Evolutionary conservation across 2,888 invertebrate genomes (phyloP).

Genomic region (Mimumesa dahlbomi): DNA sequence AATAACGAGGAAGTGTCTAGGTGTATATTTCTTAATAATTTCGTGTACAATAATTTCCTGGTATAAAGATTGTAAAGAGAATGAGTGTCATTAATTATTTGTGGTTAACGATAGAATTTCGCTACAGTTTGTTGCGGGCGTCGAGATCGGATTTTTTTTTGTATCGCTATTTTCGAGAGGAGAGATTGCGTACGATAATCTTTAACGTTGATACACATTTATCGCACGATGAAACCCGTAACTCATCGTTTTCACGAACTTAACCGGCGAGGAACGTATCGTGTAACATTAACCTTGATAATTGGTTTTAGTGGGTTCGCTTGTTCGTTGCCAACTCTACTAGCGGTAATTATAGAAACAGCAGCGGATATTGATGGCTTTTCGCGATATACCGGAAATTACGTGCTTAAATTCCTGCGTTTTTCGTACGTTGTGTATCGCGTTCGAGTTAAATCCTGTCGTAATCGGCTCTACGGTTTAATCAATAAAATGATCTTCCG

Average conservation of each 20-base stretch:
- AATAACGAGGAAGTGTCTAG: conserved; percentile 4
- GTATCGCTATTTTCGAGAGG: conserved; percentile 12
- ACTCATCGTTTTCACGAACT: conserved; percentile 16
- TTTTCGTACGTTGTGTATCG: not conserved
- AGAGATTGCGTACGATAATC: conserved; percentile 12
- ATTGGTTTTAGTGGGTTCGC: conserved; percentile 31
- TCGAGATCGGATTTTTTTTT: too few relatives aligned
- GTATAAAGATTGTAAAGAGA: too few relatives aligned
- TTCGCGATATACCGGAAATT: conserved; percentile 27
- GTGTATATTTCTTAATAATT: too few relatives aligned
- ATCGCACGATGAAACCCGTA: conserved; percentile 31
- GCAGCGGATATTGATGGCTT: conserved; percentile 23
- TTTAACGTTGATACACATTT: too few relatives aligned
- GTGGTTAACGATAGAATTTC: not conserved
- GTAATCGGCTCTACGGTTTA: conserved; percentile 38
- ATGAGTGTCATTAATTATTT: not conserved
- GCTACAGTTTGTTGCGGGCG: too few relatives aligned
- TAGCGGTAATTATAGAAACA: conserved; percentile 38
- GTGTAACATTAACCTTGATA: conserved; percentile 51
- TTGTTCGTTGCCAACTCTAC: conserved; percentile 35
- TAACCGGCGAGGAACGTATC: conserved; percentile 18
- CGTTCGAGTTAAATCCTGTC: conserved; percentile 18
- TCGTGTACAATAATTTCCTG: too few relatives aligned
- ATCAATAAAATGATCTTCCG: conserved; percentile 34
- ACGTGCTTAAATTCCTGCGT: not conserved